These are phyloP conservation scores for Myotis davidii DNA, from an alignment of 2,113 vertebrate genomes.

Conservation along the genomic window DNA sequence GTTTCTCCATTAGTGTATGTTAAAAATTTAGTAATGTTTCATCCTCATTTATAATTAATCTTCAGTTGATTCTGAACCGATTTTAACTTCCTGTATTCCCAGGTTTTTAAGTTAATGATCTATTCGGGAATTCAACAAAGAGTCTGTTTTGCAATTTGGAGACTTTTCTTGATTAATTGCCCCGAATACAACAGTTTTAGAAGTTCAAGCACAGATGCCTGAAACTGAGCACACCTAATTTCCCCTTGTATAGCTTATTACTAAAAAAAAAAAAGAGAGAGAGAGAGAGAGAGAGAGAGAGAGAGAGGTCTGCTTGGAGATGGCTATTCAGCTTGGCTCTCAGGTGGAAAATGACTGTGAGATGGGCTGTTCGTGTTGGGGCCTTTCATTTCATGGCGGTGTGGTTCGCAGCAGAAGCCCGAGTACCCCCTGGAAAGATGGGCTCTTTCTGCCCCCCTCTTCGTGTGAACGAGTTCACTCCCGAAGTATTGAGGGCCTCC, in stretches of 20 bases:
- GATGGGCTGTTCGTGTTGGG: neutral
- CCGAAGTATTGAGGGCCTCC: neutral
- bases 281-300: neutral
- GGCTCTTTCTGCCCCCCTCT: neutral
- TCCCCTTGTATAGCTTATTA: constrained; percentile 49
- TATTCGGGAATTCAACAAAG: constrained; percentile 40
- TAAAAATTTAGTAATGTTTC: constrained; percentile 37
- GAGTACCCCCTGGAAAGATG: neutral
- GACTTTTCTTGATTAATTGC: constrained; percentile 7
- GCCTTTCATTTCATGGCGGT: neutral
- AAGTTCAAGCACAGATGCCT: neutral
- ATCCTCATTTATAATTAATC: constrained; percentile 39
- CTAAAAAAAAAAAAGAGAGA: neutral
- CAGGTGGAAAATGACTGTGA: neutral
- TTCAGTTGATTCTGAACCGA: constrained; percentile 29
- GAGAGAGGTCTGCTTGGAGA: neutral
- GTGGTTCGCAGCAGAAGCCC: neutral
- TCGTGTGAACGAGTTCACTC: neutral
- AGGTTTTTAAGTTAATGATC: constrained; percentile 53
- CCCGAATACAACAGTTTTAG: neutral
- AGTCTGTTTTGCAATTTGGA: constrained; percentile 1
- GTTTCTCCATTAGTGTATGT: neutral
- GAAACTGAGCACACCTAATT: constrained; percentile 7
- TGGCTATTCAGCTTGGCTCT: neutral
- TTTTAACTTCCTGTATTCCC: constrained; percentile 17